phyloP scores from a whole-genome alignment of 2,113 vertebrate genomes.

The Naja naja region DNA sequence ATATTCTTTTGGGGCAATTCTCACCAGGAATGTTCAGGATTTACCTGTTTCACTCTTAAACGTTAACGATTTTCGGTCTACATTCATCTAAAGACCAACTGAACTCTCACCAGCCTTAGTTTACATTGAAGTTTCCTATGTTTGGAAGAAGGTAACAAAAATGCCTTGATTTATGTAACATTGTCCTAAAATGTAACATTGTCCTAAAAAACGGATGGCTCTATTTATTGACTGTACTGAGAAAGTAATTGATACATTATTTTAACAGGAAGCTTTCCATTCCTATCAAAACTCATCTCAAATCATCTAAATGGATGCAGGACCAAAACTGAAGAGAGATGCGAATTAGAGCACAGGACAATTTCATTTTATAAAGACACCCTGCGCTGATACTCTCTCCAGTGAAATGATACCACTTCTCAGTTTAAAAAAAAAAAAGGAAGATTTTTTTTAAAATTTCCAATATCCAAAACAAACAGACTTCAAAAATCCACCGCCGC shows the following conservation, averaged over 20 bases:
- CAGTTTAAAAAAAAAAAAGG: background rate
- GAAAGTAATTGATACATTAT: background rate
- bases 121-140: background rate
- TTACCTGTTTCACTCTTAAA: constrained; percentile 20
- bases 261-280: background rate
- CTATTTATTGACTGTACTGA: background rate
- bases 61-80: background rate
- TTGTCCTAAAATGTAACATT: background rate
- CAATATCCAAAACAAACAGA: background rate
- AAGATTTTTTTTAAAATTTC: background rate
- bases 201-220: background rate
- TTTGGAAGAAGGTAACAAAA: background rate
- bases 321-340: background rate
- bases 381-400: background rate
- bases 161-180: background rate
- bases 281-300: constrained; percentile 7
- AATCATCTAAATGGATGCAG: background rate
- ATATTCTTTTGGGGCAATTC: constrained; percentile 30
- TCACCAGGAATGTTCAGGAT: constrained; percentile 28
- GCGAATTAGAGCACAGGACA: background rate
- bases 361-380: constrained; percentile 13
- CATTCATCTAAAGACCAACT: constrained; percentile 25
- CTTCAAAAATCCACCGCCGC: no score
- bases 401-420: background rate
- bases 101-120: background rate